Evolutionary conservation across 2,888 invertebrate species (phyloP), one percentile per base, ranked within the genome.

Genomic region (Myathropa florea): DNA sequence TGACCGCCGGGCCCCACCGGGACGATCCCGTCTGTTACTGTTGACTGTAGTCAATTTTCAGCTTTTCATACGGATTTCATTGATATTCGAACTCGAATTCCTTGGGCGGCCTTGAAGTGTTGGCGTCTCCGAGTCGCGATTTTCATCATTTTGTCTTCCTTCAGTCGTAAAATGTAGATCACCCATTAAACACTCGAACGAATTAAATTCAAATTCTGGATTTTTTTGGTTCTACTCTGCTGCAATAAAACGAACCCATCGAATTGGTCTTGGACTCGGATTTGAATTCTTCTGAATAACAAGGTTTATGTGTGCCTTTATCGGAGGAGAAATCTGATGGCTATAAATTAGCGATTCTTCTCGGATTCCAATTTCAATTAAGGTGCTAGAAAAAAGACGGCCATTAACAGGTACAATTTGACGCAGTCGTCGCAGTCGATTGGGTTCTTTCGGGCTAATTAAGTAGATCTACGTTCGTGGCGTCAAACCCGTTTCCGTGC

Each of bases 291-390:
- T 68, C 24, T 6, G 21, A 57, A 57, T 57, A 68, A 68, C 30
- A 30, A 33, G 33, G n/a, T 57, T 68, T 68, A 55, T 68, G 55
- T 57, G 21, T 55, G n/a, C 57, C 57, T 68, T 57, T 67, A 67
- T 67, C 67, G 18, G 30, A 23, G 18, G n/a, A 10, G 36, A 26
- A 60, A 71, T 71, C 60, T 21, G 6, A 2, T 39, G 60, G 46
- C 57, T 21, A 71, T 71, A 24, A 71, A 71, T 71, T 46, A 18
- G 39, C 26, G 21, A n/a, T 71, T 55, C 26, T 39, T 21, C 59
- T 60, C 21, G 39, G 26, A 60, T 71, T 71, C 71, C 71, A 60
- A 71, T 24, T 57, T 70, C 33, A 59, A 70, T 70, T 59, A 71
- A 23, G 26, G 59, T 39, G 26, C 57, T 53, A 26, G 33, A 60